Base-by-base conservation (phyloP, 2,888 invertebrate genomes). In the Mythimna vitellina region DNA sequence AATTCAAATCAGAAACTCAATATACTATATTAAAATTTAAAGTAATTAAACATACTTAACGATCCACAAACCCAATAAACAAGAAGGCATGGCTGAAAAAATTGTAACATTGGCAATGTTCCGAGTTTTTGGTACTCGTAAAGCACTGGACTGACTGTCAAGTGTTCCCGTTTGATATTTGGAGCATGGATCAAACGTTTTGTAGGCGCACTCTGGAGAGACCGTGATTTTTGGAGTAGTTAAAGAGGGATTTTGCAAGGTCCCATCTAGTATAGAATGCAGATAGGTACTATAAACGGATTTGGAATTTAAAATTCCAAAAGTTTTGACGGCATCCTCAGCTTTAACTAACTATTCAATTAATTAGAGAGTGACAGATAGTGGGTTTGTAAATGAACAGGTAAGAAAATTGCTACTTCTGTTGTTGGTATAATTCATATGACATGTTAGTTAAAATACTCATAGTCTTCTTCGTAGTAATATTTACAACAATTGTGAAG, bases 31-130 rank as follows among this genome's bases (percentile, higher is more conserved):
- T 73, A 75, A 76, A 38, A 17, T 68, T 51, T 17, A 12, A 57
- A 57, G 38, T 51, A 76, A 76, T 76, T 76, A 68, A 58, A 69
- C 38, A 65, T 38, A 73, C 58, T 35, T 53, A 73, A 67, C 66
- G 46, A 72, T 71, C 25, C 64, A 9, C 54, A 60, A 68, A 60
- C 54, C 42, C 29, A 78, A 61, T 67, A 71, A 78, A 78, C 56
- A 71, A 71, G 66, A 74, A 85, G 81, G 80, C 81, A 82, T 81
- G 78, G 53, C 29, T 76, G 81, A 85, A 86, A 85, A 85, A 89
- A 87, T 82, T 85, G 69, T 86, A 85, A 88, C 85, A 87, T 91
- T 93, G 93, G 93, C 93, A 90, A 76, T 70, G 87, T 85, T 91
- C 93, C 93, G 89, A 92, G 88, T 88, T 88, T 88, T 86, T 86